Base-by-base conservation (phyloP, 1,140 invertebrate genomes). In the Copidosoma floridanum region DNA sequence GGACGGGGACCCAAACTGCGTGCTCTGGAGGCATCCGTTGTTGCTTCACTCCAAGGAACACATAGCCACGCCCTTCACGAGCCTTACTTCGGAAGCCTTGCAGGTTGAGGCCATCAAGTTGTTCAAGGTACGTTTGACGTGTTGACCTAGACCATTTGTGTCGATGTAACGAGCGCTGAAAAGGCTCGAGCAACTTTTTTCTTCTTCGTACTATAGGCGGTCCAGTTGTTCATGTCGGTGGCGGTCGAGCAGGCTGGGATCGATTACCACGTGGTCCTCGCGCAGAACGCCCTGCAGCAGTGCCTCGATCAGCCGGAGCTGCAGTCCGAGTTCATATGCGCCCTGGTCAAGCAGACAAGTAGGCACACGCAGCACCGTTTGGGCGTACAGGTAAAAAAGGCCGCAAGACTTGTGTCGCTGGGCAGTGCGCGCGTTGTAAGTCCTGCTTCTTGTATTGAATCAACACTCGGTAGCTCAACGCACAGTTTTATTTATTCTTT, bases 261-360 rank as follows among this genome's bases (percentile, higher is more conserved):
- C 68, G 95, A 97, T 80, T 95, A 96, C 77, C 95, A 97, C 74
- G 94, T 97, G 67, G 91, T 93, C 46, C 82, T 98, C 61, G 94
- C 94, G 21, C 95, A 97, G 85, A 95, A 95, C 77, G 91, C 94
- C 10, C 82, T 97, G 43, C 90, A 94, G 74, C 89, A 93, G 70
- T 96, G 94, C 78, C 81, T 97, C 43, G 89, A 94, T 67, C 88
- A 90, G 73, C 85, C 88, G 54, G 93, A 96, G 80, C 84, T 97
- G 57, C 94, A 97, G 74, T 89, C 92, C 71, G 95, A 97, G 84
- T 85, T 97, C 72, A 89, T 93, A 69, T 92, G 92, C 72, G 91
- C 91, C 59, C 82, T 97, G 61, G 89, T 95, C 68, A 94, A 94
- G 78, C 95, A 97, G 84, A 95, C 93, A 54, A 92, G 93, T 70